Percentiles rank a stretch among this genome's conserved stretches.
Conservation (phyloP, 2,888 invertebrate species). For the Lepidochitona cinerea region DNA sequence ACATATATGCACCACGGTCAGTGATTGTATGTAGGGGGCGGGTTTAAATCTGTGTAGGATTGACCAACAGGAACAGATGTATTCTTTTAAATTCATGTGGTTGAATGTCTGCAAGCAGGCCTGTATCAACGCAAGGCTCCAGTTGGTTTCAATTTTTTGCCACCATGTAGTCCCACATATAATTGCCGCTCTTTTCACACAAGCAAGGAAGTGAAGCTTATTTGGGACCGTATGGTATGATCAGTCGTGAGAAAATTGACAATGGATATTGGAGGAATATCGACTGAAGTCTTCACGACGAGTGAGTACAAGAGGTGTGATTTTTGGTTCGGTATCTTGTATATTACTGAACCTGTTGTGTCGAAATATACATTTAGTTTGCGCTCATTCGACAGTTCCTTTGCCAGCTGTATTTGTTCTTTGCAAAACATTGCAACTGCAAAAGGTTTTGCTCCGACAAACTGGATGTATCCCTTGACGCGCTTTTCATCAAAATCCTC, state of each 20-base stretch:
- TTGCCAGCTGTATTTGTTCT: constrained; percentile 2
- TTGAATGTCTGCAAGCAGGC: not conserved
- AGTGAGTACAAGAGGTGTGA: not conserved
- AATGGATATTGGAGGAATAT: not conserved
- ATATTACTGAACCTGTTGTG: not conserved
- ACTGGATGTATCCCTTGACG: not conserved
- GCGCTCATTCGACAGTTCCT: not conserved
- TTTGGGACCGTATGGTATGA: not conserved
- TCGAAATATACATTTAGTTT: not conserved
- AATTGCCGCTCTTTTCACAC: not conserved
- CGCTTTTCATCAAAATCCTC: not conserved
- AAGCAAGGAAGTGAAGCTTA: not conserved
- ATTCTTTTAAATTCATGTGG: constrained; percentile 1
- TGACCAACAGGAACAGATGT: not conserved
- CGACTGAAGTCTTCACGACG: not conserved
- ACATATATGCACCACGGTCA: not conserved
- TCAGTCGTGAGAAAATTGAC: not conserved
- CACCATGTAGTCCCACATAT: not conserved
- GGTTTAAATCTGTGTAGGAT: not conserved
- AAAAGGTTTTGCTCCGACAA: not conserved
- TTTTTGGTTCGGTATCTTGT: not conserved
- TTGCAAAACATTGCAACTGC: not conserved
- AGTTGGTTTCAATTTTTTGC: not conserved
- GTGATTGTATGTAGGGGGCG: not conserved
- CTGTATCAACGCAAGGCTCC: not conserved